phyloP scores from a whole-genome alignment of 2,797 vertebrate genomes.

The Setipinna tenuifilis region DNA sequence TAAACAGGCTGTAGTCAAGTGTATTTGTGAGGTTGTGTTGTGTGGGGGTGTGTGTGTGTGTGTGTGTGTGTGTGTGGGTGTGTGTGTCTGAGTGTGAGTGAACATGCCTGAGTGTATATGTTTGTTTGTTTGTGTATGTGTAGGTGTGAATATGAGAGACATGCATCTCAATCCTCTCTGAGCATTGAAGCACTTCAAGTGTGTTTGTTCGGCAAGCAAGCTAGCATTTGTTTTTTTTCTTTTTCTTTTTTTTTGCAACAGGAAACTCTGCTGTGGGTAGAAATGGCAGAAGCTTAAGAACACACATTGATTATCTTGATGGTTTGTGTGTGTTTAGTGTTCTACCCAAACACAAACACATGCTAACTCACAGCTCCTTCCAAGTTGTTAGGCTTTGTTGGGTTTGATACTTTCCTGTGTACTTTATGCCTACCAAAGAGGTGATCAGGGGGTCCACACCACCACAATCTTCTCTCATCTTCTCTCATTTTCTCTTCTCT shows the following conservation, averaged over 20 bases:
- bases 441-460: too few species aligned
- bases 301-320: neutral
- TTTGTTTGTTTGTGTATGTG: neutral
- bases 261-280: constrained; percentile 23
- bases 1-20: neutral
- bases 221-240: constrained; percentile 32
- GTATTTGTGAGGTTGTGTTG: neutral
- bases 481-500: too few species aligned
- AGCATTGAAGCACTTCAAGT: neutral
- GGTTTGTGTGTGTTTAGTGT: neutral
- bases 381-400: neutral
- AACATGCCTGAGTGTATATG: constrained; percentile 8
- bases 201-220: constrained; percentile 11
- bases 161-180: constrained; percentile 25
- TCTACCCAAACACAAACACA: neutral
- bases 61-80: constrained; percentile 30
- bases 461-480: too few species aligned
- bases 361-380: neutral
- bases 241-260: constrained; percentile 20
- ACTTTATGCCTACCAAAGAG: neutral
- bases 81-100: constrained; percentile 27
- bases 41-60: neutral
- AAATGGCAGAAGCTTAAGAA: neutral
- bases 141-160: neutral
- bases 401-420: neutral